A percentile compares a stretch with the other conserved stretches of the same genome.
Evolutionary conservation across 2,888 invertebrate species (phyloP).

Genomic region (Drosophila mulleri): DNA sequence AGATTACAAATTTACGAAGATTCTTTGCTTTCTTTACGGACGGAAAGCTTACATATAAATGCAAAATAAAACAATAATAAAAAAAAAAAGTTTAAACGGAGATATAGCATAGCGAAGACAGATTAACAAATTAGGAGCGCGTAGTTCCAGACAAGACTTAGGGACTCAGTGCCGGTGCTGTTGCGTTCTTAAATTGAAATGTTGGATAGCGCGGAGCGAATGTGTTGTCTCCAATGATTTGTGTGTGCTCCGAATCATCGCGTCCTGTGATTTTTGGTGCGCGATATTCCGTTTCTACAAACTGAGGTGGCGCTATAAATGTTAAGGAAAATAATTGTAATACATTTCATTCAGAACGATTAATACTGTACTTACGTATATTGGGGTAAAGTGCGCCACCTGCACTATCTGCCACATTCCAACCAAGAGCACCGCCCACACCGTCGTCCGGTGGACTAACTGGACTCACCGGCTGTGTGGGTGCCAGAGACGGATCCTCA

Average conservation of each 20-base stretch:
- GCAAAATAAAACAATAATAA: constrained; percentile 16
- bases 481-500: constrained; percentile 84
- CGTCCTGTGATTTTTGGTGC: constrained; percentile 88
- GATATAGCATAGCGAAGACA: constrained; percentile 11
- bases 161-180: constrained; percentile 85
- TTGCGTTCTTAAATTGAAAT: constrained; percentile 86
- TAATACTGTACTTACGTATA: constrained; percentile 85
- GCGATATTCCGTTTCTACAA: constrained; percentile 88
- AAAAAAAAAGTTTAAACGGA: constrained; percentile 8
- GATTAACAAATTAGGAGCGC: constrained; percentile 17
- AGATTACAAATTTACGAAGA: constrained; percentile 46
- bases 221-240: constrained; percentile 85
- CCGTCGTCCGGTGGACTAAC: constrained; percentile 83
- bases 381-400: constrained; percentile 85
- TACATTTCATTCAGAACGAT: not conserved
- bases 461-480: constrained; percentile 85
- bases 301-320: constrained; percentile 88
- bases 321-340: not conserved
- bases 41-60: constrained; percentile 55
- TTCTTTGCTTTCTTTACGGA: constrained; percentile 56
- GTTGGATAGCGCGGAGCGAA: constrained; percentile 88
- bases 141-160: constrained; percentile 45
- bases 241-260: constrained; percentile 88
- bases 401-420: constrained; percentile 84
- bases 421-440: constrained; percentile 84